These are phyloP conservation scores for Fukomys damarensis DNA, from an alignment of 2,113 vertebrate genomes.

Conservation along the genomic window DNA sequence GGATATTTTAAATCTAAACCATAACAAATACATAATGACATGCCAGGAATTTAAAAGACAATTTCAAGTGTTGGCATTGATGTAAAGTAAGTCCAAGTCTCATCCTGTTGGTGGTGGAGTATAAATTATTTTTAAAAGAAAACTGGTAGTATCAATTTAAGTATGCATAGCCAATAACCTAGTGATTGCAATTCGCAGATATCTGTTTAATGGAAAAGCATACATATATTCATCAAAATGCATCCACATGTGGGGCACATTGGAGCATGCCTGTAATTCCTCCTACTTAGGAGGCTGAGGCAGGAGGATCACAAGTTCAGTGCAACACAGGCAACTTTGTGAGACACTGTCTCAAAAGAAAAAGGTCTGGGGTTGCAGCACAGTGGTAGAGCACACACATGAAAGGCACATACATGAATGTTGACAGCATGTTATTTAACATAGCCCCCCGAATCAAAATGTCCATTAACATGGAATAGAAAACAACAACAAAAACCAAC, in stretches of 20 bases:
- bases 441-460: neutral
- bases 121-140: neutral
- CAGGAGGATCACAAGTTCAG: neutral
- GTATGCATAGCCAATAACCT: no score
- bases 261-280: neutral
- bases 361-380: neutral
- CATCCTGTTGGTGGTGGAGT: neutral
- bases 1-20: neutral
- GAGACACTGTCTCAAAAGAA: neutral
- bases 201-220: neutral
- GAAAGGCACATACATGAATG: neutral
- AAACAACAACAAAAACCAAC: neutral
- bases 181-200: neutral
- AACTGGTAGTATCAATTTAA: neutral
- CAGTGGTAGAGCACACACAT: neutral
- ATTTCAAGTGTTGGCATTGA: neutral
- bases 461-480: neutral
- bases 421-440: neutral
- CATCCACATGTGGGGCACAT: neutral
- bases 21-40: neutral
- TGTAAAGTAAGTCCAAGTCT: neutral
- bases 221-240: neutral
- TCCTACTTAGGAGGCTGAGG: neutral
- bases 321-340: neutral
- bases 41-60: neutral